phyloP scores from a whole-genome alignment of 2,797 vertebrate genomes.

The Bovichtus variegatus region DNA sequence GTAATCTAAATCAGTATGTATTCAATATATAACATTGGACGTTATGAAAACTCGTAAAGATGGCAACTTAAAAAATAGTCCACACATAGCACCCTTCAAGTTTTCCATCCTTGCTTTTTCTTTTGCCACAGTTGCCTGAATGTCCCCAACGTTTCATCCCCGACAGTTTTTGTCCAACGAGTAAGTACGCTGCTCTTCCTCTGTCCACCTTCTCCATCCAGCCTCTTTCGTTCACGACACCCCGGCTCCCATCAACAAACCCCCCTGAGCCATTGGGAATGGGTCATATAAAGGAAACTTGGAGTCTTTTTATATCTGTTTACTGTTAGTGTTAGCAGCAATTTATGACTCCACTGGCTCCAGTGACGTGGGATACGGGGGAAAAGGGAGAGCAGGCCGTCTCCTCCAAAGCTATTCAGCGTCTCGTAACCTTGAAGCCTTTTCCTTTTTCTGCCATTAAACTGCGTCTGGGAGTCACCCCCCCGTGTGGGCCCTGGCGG shows the following conservation, averaged over 20 bases:
- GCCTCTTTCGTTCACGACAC: conserved; percentile 49
- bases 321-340: conserved; percentile 83
- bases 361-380: conserved; percentile 77
- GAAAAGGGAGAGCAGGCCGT: conserved; percentile 67
- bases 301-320: conserved; percentile 84
- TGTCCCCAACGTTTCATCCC: conserved; percentile 21
- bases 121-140: not conserved
- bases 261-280: conserved; percentile 71
- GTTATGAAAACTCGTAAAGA: not conserved
- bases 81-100: not conserved
- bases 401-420: conserved; percentile 77
- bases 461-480: conserved; percentile 75
- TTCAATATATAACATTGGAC: not conserved
- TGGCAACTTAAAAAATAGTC: not conserved
- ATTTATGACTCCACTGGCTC: conserved; percentile 85
- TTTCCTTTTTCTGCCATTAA: conserved; percentile 81
- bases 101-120: not conserved
- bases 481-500: conserved; percentile 58
- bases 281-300: conserved; percentile 79
- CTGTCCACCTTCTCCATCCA: conserved; percentile 36
- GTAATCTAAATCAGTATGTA: not conserved
- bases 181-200: conserved; percentile 30
- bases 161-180: not conserved
- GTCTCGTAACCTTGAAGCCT: conserved; percentile 80
- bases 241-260: conserved; percentile 71